These are phyloP conservation scores for Tamias sibiricus DNA, from an alignment of 2,113 vertebrate genomes.

Conservation along the genomic window DNA sequence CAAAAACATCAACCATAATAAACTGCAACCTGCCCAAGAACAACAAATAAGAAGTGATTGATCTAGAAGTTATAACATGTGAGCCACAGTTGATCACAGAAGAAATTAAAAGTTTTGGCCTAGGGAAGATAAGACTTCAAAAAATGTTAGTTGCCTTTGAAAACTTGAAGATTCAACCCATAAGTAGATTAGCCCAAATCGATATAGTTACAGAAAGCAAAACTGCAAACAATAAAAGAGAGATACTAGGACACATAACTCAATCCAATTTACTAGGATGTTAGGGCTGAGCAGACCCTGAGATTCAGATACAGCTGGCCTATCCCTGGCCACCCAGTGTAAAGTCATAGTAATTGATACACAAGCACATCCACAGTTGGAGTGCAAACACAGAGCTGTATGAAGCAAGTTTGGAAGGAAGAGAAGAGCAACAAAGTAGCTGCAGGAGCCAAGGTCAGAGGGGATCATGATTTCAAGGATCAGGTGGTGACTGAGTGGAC, in stretches of 20 bases:
- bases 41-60: background rate
- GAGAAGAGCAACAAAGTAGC: background rate
- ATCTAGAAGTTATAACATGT: background rate
- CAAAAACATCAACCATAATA: background rate
- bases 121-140: constrained; percentile 16
- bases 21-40: background rate
- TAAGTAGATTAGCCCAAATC: background rate
- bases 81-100: background rate
- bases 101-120: constrained; percentile 45
- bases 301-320: background rate
- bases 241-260: background rate
- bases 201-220: background rate
- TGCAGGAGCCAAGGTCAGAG: background rate
- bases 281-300: background rate
- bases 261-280: background rate
- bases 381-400: background rate
- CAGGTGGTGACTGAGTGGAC: background rate
- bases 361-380: no score
- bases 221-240: background rate
- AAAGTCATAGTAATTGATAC: background rate
- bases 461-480: background rate
- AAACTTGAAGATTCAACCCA: background rate
- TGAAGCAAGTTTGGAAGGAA: background rate
- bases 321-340: background rate
- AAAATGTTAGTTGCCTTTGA: background rate